Conservation (phyloP, 1,140 invertebrate species). For the Delia radicum region DNA sequence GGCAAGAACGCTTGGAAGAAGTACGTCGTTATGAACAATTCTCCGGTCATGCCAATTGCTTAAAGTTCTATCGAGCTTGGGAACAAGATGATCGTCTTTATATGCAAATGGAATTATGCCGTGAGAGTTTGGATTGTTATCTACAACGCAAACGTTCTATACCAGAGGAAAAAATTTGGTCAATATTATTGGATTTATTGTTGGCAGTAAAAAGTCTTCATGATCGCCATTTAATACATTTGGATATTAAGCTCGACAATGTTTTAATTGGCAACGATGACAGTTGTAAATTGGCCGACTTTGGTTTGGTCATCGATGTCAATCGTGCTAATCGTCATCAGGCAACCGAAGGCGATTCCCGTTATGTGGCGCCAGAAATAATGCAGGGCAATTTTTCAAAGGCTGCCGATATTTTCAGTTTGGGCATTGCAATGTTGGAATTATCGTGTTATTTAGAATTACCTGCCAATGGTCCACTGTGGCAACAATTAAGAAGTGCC, state of each 20-base stretch:
- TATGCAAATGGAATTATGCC: conserved; percentile 74
- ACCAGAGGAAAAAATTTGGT: conserved; percentile 56
- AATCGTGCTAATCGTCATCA: conserved; percentile 56
- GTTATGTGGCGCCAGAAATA: conserved; percentile 74
- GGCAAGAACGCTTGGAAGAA: conserved; percentile 66
- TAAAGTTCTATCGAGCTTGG: conserved; percentile 71
- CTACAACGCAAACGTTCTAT: conserved; percentile 54
- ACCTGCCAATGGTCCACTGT: conserved; percentile 66
- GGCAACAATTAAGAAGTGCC: conserved; percentile 67
- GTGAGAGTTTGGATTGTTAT: conserved; percentile 58
- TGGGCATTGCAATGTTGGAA: conserved; percentile 75
- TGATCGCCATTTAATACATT: conserved; percentile 67
- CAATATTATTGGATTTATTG: conserved; percentile 48
- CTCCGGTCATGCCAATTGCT: conserved; percentile 68
- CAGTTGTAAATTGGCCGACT: conserved; percentile 72
- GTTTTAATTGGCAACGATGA: conserved; percentile 66
- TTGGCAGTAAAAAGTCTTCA: conserved; percentile 69
- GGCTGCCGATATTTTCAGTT: conserved; percentile 66
- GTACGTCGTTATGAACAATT: conserved; percentile 70
- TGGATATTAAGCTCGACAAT: conserved; percentile 79
- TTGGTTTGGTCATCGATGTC: conserved; percentile 71
- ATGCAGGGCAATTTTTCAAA: conserved; percentile 65
- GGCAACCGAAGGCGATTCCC: conserved; percentile 72
- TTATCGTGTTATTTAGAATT: conserved; percentile 71
- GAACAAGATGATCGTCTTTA: conserved; percentile 71